These are phyloP conservation scores for Paradoxurus hermaphroditus DNA, from an alignment of 2,113 vertebrate species.

Conservation along the genomic window DNA sequence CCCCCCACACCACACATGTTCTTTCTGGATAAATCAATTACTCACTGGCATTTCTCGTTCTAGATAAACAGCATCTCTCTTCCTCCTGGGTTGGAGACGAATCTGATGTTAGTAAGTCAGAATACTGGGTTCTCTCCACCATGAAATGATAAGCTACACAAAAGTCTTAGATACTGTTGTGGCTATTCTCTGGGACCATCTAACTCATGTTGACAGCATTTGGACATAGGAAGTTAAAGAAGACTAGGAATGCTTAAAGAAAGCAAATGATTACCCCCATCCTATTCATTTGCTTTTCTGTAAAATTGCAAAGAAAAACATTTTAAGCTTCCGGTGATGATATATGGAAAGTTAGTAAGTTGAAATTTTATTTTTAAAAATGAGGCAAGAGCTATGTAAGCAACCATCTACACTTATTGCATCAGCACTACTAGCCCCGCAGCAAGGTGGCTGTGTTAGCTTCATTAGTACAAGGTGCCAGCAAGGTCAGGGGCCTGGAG, in stretches of 20 bases:
- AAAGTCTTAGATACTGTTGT: background rate
- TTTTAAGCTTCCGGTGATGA: background rate
- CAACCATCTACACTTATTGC: background rate
- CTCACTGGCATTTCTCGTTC: background rate
- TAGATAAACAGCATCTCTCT: background rate
- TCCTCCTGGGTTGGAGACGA: background rate
- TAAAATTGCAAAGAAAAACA: background rate
- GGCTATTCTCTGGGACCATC: background rate
- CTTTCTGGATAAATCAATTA: background rate
- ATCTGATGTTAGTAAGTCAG: background rate
- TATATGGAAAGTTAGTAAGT: background rate
- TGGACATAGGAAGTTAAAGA: background rate
- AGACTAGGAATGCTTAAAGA: background rate
- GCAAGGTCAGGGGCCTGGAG: background rate
- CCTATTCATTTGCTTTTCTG: background rate
- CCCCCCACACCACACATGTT: background rate
- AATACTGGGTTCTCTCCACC: background rate
- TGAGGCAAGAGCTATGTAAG: background rate
- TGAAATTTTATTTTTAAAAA: background rate
- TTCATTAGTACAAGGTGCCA: background rate
- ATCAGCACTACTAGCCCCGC: background rate
- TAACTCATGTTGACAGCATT: background rate
- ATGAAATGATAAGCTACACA: background rate
- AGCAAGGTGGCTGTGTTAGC: background rate
- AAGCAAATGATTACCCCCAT: background rate